A percentile compares a stretch with the other conserved stretches of the same genome.
These are phyloP conservation scores for Drosophila nigromelanica DNA, from an alignment of 1,140 invertebrate genomes.

Conservation along the genomic window DNA sequence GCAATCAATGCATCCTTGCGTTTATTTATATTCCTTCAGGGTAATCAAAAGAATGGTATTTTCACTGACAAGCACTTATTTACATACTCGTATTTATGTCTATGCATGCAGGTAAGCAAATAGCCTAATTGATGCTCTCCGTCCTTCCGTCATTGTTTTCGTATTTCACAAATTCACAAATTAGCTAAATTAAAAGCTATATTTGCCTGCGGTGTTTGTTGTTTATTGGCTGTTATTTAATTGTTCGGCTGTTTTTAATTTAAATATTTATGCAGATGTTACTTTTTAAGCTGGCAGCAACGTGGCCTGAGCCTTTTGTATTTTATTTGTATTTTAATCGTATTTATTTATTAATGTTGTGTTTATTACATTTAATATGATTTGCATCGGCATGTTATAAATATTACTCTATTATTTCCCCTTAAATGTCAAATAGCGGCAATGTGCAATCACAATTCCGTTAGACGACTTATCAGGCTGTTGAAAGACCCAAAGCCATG, in stretches of 20 bases:
- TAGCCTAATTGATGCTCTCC: not conserved
- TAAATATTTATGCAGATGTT: not conserved
- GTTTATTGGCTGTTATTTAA: not conserved
- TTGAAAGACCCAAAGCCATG: no score
- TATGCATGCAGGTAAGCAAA: constrained; percentile 9
- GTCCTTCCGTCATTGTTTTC: not conserved
- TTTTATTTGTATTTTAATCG: not conserved
- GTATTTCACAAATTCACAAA: not conserved
- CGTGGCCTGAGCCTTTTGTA: not conserved
- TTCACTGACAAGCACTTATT: not conserved
- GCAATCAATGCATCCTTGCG: constrained; percentile 26
- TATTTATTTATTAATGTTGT: not conserved
- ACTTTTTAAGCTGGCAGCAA: no score
- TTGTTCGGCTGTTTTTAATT: not conserved
- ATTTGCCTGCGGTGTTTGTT: constrained; percentile 1
- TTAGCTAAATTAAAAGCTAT: not conserved
- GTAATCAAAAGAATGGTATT: constrained; percentile 6
- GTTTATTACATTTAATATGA: no score
- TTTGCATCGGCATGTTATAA: no score
- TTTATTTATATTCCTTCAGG: constrained; percentile 31
- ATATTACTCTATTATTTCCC: not conserved
- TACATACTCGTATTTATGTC: constrained; percentile 1
- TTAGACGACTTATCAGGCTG: no score
- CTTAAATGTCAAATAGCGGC: not conserved
- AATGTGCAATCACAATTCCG: no score